Percentiles rank a stretch among this genome's conserved stretches.
phyloP scores from a whole-genome alignment of 2,888 invertebrate genomes.

The Watsonalla binaria region DNA sequence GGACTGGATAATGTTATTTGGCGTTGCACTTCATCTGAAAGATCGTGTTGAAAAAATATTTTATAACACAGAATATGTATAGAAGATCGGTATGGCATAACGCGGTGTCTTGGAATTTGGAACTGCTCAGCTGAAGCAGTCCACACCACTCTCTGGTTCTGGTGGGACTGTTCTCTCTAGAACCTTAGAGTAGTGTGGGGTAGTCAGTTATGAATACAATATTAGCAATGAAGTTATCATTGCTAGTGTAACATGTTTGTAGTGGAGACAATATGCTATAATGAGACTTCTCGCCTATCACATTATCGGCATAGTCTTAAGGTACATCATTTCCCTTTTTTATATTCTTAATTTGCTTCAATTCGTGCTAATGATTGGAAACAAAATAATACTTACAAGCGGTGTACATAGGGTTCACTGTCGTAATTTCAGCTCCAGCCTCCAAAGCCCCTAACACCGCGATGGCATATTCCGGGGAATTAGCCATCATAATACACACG shows the following conservation, averaged over 20 bases:
- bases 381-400: conserved; percentile 52
- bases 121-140: too few relatives aligned
- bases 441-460: conserved; percentile 80
- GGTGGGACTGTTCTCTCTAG: too few relatives aligned
- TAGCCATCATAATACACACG: conserved; percentile 82
- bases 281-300: too few relatives aligned
- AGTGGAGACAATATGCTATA: neutral
- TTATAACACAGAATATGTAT: neutral
- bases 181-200: neutral
- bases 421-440: conserved; percentile 82
- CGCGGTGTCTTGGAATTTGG: too few relatives aligned
- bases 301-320: too few relatives aligned
- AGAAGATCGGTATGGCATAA: neutral
- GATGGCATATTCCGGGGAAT: conserved; percentile 83
- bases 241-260: neutral
- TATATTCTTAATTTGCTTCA: neutral
- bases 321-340: neutral
- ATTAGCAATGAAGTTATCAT: too few relatives aligned
- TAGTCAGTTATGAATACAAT: too few relatives aligned
- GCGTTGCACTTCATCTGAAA: conserved; percentile 82
- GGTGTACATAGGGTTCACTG: conserved; percentile 85
- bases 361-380: neutral
- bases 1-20: conserved; percentile 80
- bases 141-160: too few relatives aligned
- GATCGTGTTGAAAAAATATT: too few relatives aligned